phyloP scores from a whole-genome alignment of 1,140 invertebrate species.

The Lepidurus apus region DNA sequence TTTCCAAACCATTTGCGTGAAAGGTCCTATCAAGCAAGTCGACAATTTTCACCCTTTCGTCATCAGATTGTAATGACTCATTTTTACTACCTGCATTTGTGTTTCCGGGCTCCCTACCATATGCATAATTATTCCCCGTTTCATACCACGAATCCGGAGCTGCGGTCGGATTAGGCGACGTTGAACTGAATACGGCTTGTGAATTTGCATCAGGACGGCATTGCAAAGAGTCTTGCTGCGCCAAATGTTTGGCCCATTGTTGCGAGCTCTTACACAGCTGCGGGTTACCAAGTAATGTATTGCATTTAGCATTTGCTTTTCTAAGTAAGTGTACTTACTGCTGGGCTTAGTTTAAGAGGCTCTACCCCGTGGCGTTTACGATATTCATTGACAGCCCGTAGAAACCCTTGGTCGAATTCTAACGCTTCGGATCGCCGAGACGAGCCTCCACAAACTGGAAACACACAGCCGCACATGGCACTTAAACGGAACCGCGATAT shows the following conservation, averaged over 20 bases:
- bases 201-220: neutral
- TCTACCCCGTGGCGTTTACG: constrained; percentile 64
- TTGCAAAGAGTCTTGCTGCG: neutral
- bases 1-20: constrained; percentile 71
- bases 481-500: neutral
- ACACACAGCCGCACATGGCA: neutral
- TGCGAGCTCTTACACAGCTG: neutral
- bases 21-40: constrained; percentile 52
- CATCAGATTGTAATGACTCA: neutral
- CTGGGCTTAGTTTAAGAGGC: constrained; percentile 60
- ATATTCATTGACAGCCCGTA: constrained; percentile 72
- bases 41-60: neutral
- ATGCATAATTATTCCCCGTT: neutral
- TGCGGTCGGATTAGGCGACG: neutral
- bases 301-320: neutral
- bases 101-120: neutral
- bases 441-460: constrained; percentile 11
- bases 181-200: neutral
- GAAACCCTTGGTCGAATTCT: constrained; percentile 54
- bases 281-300: neutral
- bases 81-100: neutral
- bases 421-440: neutral
- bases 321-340: constrained; percentile 50
- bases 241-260: neutral
- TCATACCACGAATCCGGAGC: constrained; percentile 4